phyloP scores from a whole-genome alignment of 2,888 invertebrate species.

The Cartodere bifasciata region DNA sequence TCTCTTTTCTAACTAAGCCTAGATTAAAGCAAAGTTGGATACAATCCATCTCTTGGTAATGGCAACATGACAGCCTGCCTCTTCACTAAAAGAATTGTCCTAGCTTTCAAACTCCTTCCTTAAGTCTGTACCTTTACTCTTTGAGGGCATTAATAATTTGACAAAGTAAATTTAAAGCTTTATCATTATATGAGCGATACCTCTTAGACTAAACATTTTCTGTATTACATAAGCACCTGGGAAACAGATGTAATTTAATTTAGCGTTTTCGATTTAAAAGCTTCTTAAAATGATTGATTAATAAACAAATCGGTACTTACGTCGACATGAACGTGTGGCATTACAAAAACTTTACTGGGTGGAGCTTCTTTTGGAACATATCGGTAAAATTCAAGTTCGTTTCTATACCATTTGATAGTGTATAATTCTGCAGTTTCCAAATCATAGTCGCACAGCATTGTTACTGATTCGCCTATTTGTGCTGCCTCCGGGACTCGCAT shows the following conservation, averaged over 20 bases:
- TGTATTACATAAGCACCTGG: no score
- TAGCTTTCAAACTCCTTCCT: no score
- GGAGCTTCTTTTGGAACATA: conserved; percentile 42
- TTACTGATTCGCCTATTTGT: conserved; percentile 34
- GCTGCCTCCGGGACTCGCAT: conserved; percentile 38
- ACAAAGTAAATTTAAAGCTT: no score
- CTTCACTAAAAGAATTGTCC: not conserved
- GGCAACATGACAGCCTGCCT: conserved; percentile 5
- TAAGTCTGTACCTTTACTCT: no score
- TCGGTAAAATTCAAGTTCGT: conserved; percentile 41
- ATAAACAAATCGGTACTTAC: no score
- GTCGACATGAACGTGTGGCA: conserved; percentile 38
- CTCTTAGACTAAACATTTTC: no score
- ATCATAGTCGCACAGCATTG: conserved; percentile 39
- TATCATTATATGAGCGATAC: no score
- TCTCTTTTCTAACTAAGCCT: conserved; percentile 16
- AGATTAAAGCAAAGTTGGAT: conserved; percentile 19
- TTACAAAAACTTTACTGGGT: conserved; percentile 37
- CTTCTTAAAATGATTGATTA: no score
- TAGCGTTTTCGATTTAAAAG: no score
- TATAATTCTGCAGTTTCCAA: conserved; percentile 40
- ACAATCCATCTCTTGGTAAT: conserved; percentile 17
- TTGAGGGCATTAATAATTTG: no score
- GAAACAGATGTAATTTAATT: no score
- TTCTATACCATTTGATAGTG: conserved; percentile 43